Percentiles rank a stretch among this genome's conserved stretches.
Evolutionary conservation across 2,888 invertebrate species (phyloP).

Genomic region (Euplagia quadripunctaria): DNA sequence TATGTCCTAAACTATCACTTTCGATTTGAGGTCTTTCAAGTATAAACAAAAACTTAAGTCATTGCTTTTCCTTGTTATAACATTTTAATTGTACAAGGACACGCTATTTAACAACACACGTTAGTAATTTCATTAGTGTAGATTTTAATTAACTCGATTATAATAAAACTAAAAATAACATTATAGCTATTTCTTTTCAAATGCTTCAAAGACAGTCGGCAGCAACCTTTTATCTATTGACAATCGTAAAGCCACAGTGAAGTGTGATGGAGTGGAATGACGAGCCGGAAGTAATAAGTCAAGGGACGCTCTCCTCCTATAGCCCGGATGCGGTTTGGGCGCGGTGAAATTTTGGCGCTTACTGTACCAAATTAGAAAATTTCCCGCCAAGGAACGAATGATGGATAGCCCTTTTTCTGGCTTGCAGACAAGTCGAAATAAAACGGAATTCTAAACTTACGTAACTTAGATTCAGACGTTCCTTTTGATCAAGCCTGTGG

Average conservation of each 20-base stretch:
- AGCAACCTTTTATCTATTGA: slow-evolving; percentile 58
- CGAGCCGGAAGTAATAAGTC: slow-evolving; percentile 71
- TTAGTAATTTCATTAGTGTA: slow-evolving; percentile 15
- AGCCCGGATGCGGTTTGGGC: slow-evolving; percentile 68
- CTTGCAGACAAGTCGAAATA: slow-evolving; percentile 53
- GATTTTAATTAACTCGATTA: slow-evolving; percentile 13
- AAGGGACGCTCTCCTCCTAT: slow-evolving; percentile 64
- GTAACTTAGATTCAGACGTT: slow-evolving; percentile 35
- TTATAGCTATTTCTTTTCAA: slow-evolving; percentile 47
- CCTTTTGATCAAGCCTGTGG: slow-evolving; percentile 51
- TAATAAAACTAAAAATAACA: slow-evolving; percentile 7
- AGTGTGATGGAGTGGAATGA: slow-evolving; percentile 64
- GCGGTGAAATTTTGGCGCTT: slow-evolving; percentile 67
- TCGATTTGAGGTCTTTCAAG: background rate
- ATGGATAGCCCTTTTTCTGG: slow-evolving; percentile 64
- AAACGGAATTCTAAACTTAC: slow-evolving; percentile 55
- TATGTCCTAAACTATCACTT: background rate
- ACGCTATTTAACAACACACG: background rate
- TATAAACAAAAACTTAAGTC: background rate
- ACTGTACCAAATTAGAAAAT: slow-evolving; percentile 72
- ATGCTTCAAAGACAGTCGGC: slow-evolving; percentile 65
- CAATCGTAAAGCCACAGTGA: slow-evolving; percentile 64
- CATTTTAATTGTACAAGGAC: background rate
- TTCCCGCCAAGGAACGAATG: slow-evolving; percentile 62
- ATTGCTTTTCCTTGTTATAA: background rate